Percentiles rank a stretch among this genome's conserved stretches.
These are phyloP conservation scores for Prunella strophiata DNA, from an alignment of 2,797 vertebrate genomes.

Conservation along the genomic window DNA sequence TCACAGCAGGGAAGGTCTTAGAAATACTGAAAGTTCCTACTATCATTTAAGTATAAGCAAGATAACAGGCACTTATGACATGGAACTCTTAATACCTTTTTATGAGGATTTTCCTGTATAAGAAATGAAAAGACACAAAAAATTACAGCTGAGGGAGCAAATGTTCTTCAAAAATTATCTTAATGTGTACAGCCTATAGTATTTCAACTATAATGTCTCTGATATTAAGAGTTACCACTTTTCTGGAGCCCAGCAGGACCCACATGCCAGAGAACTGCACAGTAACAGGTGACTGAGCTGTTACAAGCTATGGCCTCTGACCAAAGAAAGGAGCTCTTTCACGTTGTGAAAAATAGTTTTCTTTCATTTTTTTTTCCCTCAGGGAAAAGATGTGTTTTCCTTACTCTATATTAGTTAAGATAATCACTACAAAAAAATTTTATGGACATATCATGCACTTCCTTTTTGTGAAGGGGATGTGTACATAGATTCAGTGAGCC, in stretches of 20 bases:
- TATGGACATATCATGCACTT: not conserved
- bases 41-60: not conserved
- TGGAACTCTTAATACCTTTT: not conserved
- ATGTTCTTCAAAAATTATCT: not conserved
- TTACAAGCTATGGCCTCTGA: not conserved
- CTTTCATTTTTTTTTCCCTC: not conserved
- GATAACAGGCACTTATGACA: constrained; percentile 27
- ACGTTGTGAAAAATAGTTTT: not conserved
- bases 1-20: constrained; percentile 22
- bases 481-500: not conserved
- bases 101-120: not conserved
- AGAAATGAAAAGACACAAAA: not conserved
- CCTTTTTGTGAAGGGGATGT: not conserved
- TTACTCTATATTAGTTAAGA: not conserved
- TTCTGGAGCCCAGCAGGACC: not conserved
- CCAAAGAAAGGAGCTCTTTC: not conserved
- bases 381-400: not conserved
- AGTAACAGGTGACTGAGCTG: not conserved
- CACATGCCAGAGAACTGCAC: not conserved
- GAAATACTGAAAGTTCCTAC: constrained; percentile 23
- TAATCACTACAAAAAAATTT: not conserved
- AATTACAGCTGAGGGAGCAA: not conserved
- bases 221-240: not conserved
- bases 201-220: not conserved
- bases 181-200: not conserved